phyloP scores from a whole-genome alignment of 2,797 vertebrate species.

The Sebastes cheni region DNA sequence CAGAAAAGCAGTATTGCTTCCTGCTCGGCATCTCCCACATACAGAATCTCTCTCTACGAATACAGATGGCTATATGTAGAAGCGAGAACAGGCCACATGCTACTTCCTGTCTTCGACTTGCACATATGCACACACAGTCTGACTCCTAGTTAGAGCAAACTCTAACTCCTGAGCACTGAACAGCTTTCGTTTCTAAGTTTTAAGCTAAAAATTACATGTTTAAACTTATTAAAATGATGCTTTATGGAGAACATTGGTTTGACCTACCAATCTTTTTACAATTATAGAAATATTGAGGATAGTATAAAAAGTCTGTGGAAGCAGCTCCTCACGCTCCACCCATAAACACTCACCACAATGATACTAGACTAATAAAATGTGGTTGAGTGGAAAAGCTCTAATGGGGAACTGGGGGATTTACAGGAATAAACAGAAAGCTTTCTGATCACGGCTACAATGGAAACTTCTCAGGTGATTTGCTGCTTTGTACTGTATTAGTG shows the following conservation, averaged over 20 bases:
- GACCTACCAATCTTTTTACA: neutral
- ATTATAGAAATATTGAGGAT: conserved; percentile 4
- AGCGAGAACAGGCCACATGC: conserved; percentile 69
- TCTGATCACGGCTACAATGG: conserved; percentile 53
- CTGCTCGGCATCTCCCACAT: conserved; percentile 57
- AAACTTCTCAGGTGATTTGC: conserved; percentile 64
- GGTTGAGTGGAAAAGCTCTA: conserved; percentile 55
- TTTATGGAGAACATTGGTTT: neutral
- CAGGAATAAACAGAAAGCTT: conserved; percentile 56
- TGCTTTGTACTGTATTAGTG: conserved; percentile 30
- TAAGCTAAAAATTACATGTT: neutral
- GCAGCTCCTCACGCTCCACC: conserved; percentile 32
- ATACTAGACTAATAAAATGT: conserved; percentile 60
- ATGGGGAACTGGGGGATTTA: conserved; percentile 47
- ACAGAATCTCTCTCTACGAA: conserved; percentile 51
- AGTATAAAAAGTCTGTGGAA: conserved; percentile 30
- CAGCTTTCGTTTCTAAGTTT: neutral
- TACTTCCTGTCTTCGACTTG: conserved; percentile 75
- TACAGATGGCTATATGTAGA: conserved; percentile 61
- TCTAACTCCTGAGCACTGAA: conserved; percentile 15
- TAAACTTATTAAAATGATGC: neutral
- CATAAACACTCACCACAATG: conserved; percentile 52
- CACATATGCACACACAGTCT: conserved; percentile 30
- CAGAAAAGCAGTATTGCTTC: conserved; percentile 60
- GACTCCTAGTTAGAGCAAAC: conserved; percentile 2